A percentile compares a stretch with the other conserved stretches of the same genome.
Evolutionary conservation across 2,888 invertebrate genomes (phyloP).

Genomic region (Nemotelus pantherinus): DNA sequence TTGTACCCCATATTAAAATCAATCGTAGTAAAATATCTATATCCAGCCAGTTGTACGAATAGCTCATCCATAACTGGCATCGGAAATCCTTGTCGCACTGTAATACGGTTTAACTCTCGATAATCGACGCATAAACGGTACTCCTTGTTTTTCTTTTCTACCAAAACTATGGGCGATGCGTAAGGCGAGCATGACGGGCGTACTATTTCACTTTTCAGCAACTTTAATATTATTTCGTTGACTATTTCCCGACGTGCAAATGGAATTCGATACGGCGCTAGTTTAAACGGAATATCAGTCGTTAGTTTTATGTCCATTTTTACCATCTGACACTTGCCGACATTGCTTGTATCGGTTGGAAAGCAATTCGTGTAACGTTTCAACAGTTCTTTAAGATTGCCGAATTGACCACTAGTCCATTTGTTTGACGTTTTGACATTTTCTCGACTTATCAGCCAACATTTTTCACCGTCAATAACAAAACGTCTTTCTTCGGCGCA

Average conservation of each 20-base stretch:
- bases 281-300: background rate
- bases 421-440: no score
- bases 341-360: no score
- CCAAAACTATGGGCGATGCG: constrained; percentile 49
- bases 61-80: no score
- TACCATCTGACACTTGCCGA: background rate
- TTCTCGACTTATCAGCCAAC: background rate
- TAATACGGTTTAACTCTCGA: no score
- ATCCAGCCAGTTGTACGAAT: no score
- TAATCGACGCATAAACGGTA: no score
- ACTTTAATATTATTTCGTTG: constrained; percentile 5
- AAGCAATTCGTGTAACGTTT: background rate
- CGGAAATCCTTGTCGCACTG: no score
- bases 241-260: background rate
- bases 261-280: background rate
- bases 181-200: constrained; percentile 49
- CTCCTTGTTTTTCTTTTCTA: constrained; percentile 52
- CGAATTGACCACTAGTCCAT: no score
- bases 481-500: background rate
- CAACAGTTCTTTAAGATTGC: background rate
- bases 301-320: constrained; percentile 19
- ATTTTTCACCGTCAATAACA: background rate
- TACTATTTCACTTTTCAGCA: constrained; percentile 48
- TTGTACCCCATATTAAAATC: constrained; percentile 58
- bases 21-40: constrained; percentile 54